These are phyloP conservation scores for Leptoteleia sp. DNA, from an alignment of 1,140 invertebrate species.

Conservation along the genomic window DNA sequence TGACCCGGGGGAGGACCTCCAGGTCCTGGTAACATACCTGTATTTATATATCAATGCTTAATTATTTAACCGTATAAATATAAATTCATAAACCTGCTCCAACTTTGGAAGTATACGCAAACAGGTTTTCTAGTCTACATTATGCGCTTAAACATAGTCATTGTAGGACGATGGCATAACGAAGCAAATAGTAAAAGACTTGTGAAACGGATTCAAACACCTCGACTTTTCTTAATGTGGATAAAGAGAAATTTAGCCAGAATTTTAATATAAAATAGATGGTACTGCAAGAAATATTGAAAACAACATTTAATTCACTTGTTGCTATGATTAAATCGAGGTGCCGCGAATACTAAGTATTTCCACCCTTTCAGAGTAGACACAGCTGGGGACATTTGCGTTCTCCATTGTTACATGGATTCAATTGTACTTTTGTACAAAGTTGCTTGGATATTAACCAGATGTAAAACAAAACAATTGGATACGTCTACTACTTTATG, in stretches of 20 bases:
- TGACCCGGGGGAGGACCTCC: constrained; percentile 84
- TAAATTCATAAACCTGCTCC: neutral
- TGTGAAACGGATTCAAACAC: constrained; percentile 28
- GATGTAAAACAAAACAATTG: neutral
- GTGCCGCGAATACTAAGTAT: constrained; percentile 14
- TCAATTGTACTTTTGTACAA: constrained; percentile 3
- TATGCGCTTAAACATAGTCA: neutral
- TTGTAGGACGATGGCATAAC: neutral
- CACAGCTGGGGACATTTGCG: neutral
- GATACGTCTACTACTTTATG: constrained; percentile 8
- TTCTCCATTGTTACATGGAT: neutral
- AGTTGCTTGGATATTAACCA: neutral
- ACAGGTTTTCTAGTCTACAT: neutral
- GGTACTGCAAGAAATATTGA: neutral
- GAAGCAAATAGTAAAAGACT: neutral
- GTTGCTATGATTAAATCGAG: constrained; percentile 24
- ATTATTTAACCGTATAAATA: too few species aligned
- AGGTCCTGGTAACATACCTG: constrained; percentile 81
- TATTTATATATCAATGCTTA: too few species aligned
- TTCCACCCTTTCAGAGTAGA: too few species aligned
- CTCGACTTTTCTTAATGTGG: constrained; percentile 50
- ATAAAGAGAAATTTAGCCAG: constrained; percentile 5
- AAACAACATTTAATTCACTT: neutral
- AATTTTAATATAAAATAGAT: neutral
- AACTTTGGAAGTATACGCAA: neutral